A percentile compares a stretch with the other conserved stretches of the same genome.
Conservation (phyloP, 2,888 invertebrate species). For the Aquatica leii region DNA sequence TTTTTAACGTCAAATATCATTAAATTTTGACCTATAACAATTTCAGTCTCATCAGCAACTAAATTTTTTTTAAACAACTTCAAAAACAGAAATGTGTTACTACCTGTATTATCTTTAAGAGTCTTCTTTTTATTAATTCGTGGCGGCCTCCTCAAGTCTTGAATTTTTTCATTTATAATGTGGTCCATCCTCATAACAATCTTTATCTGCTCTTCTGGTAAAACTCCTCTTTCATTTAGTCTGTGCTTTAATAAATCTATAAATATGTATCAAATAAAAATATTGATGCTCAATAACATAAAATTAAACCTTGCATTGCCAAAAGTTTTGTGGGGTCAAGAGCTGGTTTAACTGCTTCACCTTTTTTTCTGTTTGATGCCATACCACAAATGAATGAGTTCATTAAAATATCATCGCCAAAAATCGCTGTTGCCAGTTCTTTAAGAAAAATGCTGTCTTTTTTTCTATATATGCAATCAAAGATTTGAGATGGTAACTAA, state of each 20-base stretch:
- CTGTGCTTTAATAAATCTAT: not conserved
- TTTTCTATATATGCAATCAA: not conserved
- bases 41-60: not conserved
- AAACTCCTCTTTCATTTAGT: not conserved
- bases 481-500: not conserved
- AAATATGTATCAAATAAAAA: constrained; percentile 5
- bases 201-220: constrained; percentile 4
- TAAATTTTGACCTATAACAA: not conserved
- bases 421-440: constrained; percentile 1
- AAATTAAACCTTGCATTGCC: constrained; percentile 3
- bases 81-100: constrained; percentile 1
- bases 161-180: constrained; percentile 3
- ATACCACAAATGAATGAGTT: not conserved
- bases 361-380: constrained; percentile 3
- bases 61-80: constrained; percentile 1
- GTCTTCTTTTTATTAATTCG: not conserved
- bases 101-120: not conserved
- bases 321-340: constrained; percentile 3
- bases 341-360: constrained; percentile 1
- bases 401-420: constrained; percentile 1
- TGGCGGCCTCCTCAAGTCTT: constrained; percentile 4
- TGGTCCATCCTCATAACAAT: constrained; percentile 1
- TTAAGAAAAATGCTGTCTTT: constrained; percentile 1
- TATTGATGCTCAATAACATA: not conserved
- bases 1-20: not conserved